A percentile compares a stretch with the other conserved stretches of the same genome.
phyloP scores from a whole-genome alignment of 1,140 invertebrate genomes.

The Vanessa tameamea region DNA sequence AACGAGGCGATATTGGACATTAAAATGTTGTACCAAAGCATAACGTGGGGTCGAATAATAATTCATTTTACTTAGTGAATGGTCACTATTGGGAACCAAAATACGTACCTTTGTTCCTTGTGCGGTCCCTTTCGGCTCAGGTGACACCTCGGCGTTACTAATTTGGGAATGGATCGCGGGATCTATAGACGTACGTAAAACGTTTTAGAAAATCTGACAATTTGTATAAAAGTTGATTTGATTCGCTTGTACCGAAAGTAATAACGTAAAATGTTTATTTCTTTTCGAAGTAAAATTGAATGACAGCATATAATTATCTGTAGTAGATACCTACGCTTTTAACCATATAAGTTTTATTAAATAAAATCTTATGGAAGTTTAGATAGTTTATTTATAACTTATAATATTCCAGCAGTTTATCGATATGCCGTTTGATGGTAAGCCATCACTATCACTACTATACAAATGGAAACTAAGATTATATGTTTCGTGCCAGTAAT shows the following conservation, averaged over 20 bases:
- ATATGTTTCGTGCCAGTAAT: no score
- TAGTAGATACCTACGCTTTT: no score
- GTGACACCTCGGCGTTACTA: conserved; percentile 73
- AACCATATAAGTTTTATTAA: no score
- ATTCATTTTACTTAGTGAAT: conserved; percentile 71
- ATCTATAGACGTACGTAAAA: conserved; percentile 28
- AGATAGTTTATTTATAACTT: no score
- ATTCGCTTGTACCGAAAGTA: conserved; percentile 40
- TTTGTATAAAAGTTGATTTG: conserved; percentile 49
- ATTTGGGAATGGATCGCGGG: conserved; percentile 56
- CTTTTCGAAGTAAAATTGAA: neutral
- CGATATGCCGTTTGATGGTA: no score
- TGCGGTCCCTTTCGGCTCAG: conserved; percentile 73
- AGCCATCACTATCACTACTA: no score
- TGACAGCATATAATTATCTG: neutral
- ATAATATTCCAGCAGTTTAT: no score
- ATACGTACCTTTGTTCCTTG: conserved; percentile 65
- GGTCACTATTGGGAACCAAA: conserved; percentile 65
- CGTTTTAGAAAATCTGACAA: conserved; percentile 40
- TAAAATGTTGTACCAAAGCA: conserved; percentile 47
- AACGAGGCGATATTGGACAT: conserved; percentile 55
- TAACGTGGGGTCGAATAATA: conserved; percentile 70
- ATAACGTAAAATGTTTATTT: conserved; percentile 24
- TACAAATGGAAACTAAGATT: no score
- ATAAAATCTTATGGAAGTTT: no score